A percentile compares a stretch with the other conserved stretches of the same genome.
phyloP scores from a whole-genome alignment of 2,113 vertebrate genomes.

The Oreochromis spilurus region DNA sequence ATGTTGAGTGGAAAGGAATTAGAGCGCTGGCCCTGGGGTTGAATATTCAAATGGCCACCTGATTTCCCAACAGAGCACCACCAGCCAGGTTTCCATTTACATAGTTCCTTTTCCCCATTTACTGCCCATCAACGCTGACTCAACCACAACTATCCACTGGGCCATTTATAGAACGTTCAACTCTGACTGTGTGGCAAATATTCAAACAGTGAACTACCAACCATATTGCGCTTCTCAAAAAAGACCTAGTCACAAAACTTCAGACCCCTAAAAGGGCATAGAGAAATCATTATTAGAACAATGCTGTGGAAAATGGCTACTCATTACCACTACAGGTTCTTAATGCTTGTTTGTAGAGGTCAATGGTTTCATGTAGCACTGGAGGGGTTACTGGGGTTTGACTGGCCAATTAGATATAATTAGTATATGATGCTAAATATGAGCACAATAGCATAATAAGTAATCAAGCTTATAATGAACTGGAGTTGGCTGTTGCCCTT shows the following conservation, averaged over 20 bases:
- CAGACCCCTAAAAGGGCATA: neutral
- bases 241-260: slow-evolving; percentile 4
- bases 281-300: slow-evolving; percentile 20
- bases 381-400: slow-evolving; percentile 15
- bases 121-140: slow-evolving; percentile 44
- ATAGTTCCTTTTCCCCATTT: slow-evolving; percentile 45
- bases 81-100: slow-evolving; percentile 54
- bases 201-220: neutral
- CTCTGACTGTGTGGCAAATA: neutral
- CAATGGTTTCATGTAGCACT: slow-evolving; percentile 25
- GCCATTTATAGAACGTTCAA: slow-evolving; percentile 10
- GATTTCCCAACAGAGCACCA: slow-evolving; percentile 57
- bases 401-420: slow-evolving; percentile 50
- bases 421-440: slow-evolving; percentile 26
- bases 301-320: neutral
- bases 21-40: slow-evolving; percentile 80
- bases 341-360: slow-evolving; percentile 30
- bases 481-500: neutral
- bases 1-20: slow-evolving; percentile 83
- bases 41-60: slow-evolving; percentile 73
- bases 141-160: neutral
- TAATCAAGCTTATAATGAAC: slow-evolving; percentile 30
- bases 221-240: neutral
- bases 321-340: slow-evolving; percentile 32
- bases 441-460: slow-evolving; percentile 26